A percentile compares a stretch with the other conserved stretches of the same genome.
Conservation (phyloP, 2,113 vertebrate genomes). For the Microtus ochrogaster region DNA sequence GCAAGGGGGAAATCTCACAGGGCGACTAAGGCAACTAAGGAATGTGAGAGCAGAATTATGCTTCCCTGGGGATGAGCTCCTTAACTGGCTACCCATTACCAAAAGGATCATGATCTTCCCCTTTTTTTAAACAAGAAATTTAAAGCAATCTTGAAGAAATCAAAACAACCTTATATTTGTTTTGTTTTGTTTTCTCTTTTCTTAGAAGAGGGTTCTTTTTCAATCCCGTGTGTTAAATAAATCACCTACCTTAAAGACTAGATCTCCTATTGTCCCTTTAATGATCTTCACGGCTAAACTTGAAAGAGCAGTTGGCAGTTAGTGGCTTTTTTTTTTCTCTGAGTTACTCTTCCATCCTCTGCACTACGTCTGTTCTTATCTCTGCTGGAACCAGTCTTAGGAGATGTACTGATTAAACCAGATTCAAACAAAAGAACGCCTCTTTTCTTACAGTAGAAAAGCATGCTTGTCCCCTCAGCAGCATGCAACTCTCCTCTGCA, state of each 20-base stretch:
- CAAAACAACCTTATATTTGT: background rate
- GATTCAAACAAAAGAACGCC: background rate
- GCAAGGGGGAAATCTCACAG: background rate
- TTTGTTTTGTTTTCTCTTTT: slow-evolving; percentile 15
- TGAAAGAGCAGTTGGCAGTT: background rate
- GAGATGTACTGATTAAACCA: slow-evolving; percentile 32
- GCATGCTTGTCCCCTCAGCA: background rate
- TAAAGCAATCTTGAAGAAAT: background rate
- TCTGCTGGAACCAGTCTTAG: slow-evolving; percentile 4
- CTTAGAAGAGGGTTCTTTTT: background rate
- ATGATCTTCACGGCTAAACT: slow-evolving; percentile 14
- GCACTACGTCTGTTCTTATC: slow-evolving; percentile 25
- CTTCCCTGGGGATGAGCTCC: background rate
- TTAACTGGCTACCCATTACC: background rate
- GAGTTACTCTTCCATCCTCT: background rate
- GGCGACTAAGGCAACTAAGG: background rate
- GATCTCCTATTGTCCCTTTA: slow-evolving; percentile 7
- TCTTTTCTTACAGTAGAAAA: slow-evolving; percentile 7
- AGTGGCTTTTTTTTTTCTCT: slow-evolving; percentile 28
- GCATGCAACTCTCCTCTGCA: background rate
- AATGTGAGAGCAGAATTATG: background rate
- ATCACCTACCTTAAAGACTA: background rate
- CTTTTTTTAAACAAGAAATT: slow-evolving; percentile 22
- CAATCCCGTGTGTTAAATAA: slow-evolving; percentile 33
- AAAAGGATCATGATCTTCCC: background rate